Evolutionary conservation across 2,797 vertebrate genomes (phyloP).

Genomic region (Kryptopterus vitreolus): DNA sequence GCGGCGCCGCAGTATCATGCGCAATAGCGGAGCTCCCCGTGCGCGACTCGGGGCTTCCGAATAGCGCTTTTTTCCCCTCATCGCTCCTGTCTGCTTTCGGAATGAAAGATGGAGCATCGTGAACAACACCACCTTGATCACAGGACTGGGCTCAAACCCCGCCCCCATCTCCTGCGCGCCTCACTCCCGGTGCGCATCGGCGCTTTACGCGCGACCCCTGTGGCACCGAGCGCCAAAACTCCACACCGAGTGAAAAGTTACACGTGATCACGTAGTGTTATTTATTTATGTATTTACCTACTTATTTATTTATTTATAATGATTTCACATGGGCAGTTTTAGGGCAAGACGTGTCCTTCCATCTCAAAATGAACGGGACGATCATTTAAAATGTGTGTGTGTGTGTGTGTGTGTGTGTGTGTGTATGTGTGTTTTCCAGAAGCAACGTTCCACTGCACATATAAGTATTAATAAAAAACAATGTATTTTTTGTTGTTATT

Average conservation of each 20-base stretch:
- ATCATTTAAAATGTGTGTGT: neutral
- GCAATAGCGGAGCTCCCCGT: slow-evolving; percentile 76
- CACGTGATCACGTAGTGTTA: neutral
- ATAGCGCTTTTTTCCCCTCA: neutral
- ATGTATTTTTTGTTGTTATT: no score
- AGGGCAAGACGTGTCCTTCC: neutral
- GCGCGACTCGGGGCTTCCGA: neutral
- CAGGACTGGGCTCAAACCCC: neutral
- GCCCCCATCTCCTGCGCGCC: neutral
- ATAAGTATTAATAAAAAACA: no score
- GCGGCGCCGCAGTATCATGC: slow-evolving; percentile 94
- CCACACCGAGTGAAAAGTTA: neutral
- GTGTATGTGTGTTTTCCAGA: no score
- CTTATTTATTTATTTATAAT: no score
- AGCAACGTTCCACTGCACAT: neutral
- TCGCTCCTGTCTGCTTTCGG: neutral
- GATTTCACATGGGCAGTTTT: neutral
- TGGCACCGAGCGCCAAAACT: neutral
- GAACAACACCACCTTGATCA: no score
- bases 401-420: no score
- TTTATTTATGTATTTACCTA: no score
- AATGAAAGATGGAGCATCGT: neutral
- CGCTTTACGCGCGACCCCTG: slow-evolving; percentile 28
- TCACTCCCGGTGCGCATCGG: neutral
- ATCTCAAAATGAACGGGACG: neutral